phyloP scores from a whole-genome alignment of 2,888 invertebrate genomes.

The Frankliniella intonsa region DNA sequence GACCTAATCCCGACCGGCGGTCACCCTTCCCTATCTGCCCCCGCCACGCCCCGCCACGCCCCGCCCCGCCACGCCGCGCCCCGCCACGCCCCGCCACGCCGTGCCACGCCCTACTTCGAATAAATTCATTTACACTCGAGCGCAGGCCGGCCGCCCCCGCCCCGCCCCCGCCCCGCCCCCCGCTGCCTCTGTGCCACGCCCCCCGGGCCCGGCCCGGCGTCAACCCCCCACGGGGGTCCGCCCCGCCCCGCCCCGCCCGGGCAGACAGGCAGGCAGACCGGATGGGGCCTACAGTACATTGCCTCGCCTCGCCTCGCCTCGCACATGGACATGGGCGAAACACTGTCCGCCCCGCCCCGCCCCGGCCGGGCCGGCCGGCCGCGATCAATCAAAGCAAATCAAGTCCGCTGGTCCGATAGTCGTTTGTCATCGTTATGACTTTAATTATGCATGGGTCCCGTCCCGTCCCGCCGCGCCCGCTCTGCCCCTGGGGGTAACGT shows the following conservation, averaged over 20 bases:
- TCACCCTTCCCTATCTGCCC: neutral
- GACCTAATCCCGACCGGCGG: neutral
- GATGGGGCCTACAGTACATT: neutral
- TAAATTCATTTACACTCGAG: slow-evolving; percentile 22
- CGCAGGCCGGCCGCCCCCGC: neutral
- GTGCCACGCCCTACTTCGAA: slow-evolving; percentile 10
- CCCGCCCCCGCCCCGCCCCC: neutral
- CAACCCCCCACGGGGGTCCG: neutral
- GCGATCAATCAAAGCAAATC: slow-evolving; percentile 10
- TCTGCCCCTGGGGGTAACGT: too few relatives aligned
- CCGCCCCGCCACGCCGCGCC: neutral
- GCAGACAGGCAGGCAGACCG: neutral
- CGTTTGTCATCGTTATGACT: slow-evolving; percentile 8
- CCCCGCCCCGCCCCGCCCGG: neutral
- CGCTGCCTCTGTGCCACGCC: neutral
- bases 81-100: neutral
- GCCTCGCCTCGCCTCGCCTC: neutral
- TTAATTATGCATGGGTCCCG: neutral
- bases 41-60: neutral
- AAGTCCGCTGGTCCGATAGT: neutral
- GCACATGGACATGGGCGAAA: neutral
- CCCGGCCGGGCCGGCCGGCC: neutral
- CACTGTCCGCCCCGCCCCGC: neutral
- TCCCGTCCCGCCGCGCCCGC: neutral
- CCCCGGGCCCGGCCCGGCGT: too few relatives aligned